Conservation (phyloP, 2,888 invertebrate genomes). For the Carterocephalus palaemon region DNA sequence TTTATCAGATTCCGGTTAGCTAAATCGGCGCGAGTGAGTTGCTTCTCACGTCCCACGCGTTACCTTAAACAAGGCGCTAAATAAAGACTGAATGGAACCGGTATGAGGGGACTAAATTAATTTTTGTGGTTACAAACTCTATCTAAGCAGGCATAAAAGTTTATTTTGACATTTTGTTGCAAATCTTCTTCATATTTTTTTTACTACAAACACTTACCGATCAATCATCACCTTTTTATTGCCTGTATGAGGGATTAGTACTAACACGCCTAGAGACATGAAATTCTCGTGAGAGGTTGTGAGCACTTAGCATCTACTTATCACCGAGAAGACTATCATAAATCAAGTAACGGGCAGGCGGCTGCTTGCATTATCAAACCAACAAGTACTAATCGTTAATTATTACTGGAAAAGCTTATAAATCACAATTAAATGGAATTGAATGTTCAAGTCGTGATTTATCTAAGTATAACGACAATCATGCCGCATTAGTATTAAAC, state of each 20-base stretch:
- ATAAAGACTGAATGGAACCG: no score
- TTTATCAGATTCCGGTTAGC: background rate
- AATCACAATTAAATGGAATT: slow-evolving; percentile 20
- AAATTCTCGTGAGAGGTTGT: background rate
- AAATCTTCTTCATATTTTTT: no score
- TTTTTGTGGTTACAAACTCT: no score
- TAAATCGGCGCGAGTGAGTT: background rate
- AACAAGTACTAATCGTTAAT: slow-evolving; percentile 9
- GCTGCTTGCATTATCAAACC: slow-evolving; percentile 11
- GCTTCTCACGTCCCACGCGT: slow-evolving; percentile 1
- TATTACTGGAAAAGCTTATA: slow-evolving; percentile 17
- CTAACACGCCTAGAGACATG: no score
- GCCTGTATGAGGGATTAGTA: no score
- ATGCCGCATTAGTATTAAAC: slow-evolving; percentile 13
- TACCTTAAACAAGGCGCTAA: background rate
- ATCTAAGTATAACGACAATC: slow-evolving; percentile 18
- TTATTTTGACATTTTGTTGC: no score
- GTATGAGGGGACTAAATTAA: no score
- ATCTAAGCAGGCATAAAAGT: no score
- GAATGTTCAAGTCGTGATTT: slow-evolving; percentile 18
- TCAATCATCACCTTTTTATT: no score
- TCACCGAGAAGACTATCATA: slow-evolving; percentile 5
- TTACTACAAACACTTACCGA: no score
- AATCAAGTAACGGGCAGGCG: slow-evolving; percentile 9
- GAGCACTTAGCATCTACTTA: slow-evolving; percentile 6